Percentiles rank a stretch among this genome's conserved stretches.
phyloP scores from a whole-genome alignment of 2,113 vertebrate species.

The Syrmaticus mikado region DNA sequence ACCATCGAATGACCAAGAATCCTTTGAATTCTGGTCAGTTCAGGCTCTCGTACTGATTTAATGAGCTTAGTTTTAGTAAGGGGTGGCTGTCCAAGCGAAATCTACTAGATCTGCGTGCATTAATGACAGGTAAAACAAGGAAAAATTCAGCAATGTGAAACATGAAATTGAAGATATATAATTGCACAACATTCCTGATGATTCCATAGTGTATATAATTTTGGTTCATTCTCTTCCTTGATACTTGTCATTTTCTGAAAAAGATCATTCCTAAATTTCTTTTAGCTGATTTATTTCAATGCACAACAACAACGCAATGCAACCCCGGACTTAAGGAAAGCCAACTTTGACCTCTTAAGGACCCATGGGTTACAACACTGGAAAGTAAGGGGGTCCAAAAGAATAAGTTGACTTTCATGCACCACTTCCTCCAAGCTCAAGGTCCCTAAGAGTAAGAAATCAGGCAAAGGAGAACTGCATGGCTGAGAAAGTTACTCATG shows the following conservation, averaged over 20 bases:
- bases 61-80: background rate
- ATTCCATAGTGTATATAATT: background rate
- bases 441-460: too few species aligned
- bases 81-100: background rate
- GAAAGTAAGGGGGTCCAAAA: too few species aligned
- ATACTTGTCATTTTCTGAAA: background rate
- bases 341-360: too few species aligned
- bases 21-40: background rate
- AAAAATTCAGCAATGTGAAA: background rate
- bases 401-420: too few species aligned
- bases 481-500: too few species aligned
- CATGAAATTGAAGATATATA: background rate
- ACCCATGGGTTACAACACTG: too few species aligned
- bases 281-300: background rate
- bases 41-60: background rate
- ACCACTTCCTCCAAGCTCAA: too few species aligned
- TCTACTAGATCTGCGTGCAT: background rate
- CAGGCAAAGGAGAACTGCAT: too few species aligned
- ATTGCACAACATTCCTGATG: background rate
- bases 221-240: background rate
- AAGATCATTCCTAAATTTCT: background rate
- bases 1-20: background rate
- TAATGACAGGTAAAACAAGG: background rate
- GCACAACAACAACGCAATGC: background rate
- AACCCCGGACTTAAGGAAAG: too few species aligned